Base-by-base conservation (phyloP, 2,888 invertebrate genomes). In the Chaitophorus viminalis region DNA sequence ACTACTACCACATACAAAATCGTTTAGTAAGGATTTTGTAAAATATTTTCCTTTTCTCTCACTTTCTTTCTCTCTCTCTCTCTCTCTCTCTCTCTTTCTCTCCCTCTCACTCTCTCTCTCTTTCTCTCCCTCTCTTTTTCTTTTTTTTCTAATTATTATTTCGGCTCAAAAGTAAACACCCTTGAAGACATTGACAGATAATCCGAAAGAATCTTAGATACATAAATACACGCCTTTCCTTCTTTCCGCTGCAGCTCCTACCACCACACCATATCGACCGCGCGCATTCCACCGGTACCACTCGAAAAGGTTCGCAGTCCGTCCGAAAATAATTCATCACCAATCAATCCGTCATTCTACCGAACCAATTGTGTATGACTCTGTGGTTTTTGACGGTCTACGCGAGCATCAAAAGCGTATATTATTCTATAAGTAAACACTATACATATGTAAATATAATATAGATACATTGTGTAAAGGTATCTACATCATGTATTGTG, bases 21-120 rank as follows among this genome's bases (percentile, higher is more conserved):
- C 81, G 31, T 81, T 81, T 81, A 68, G 81, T 31, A 14, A 70
- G 65, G 46, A 46, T 81, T 81, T 81, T 29, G 21, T 31, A 21
- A 31, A 81, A 81, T n/a, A 70, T 81, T 68, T 46, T 52, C 25
- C 9, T 54, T 25, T 52, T 17, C 11, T 52, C 25, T 52, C 21
- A 25, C 52, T 54, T 3, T 31, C 18, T 36, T 21, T 21, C 21
- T 33, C 18, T 31, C 9, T 46, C 46, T 25, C 8, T 39, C 8
- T 39, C 36, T 39, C 36, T 39, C 36, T 5, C 6, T 39, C 6
- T 6, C 6, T 8, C 39, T 8, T 39, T 39, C n/a, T n/a, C n/a
- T n/a, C n/a, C n/a, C n/a, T n/a, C n/a, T n/a, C n/a, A n/a, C n/a
- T n/a, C n/a, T n/a, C n/a, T n/a, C n/a, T n/a, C n/a, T n/a, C n/a